Evolutionary conservation across 2,797 vertebrate species (phyloP).

Genomic region (Crocidura indochinensis): DNA sequence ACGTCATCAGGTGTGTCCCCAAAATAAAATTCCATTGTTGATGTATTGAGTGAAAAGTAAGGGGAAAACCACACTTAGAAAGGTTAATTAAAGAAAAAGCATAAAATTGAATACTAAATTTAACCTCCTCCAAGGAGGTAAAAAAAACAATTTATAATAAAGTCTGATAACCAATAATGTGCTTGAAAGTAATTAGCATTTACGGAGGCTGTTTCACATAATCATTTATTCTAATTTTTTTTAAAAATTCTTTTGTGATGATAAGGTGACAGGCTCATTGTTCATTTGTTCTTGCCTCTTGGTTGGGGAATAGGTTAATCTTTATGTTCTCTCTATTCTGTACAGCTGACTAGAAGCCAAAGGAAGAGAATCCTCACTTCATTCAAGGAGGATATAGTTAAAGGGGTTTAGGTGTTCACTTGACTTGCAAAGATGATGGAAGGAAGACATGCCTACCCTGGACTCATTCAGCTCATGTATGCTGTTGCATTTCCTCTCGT

Average conservation of each 20-base stretch:
- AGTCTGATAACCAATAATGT: conserved; percentile 46
- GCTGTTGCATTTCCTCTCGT: conserved; percentile 79
- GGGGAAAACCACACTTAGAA: not conserved
- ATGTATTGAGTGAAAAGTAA: conserved; percentile 26
- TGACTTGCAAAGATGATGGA: conserved; percentile 72
- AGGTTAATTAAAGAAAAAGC: conserved; percentile 45
- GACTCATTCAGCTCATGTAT: conserved; percentile 82
- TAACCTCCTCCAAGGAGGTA: not conserved
- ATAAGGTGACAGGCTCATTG: conserved; percentile 30
- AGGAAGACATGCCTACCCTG: conserved; percentile 64
- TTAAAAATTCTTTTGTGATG: conserved; percentile 71
- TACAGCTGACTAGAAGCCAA: conserved; percentile 44
- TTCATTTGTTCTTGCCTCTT: conserved; percentile 64
- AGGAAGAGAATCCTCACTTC: not conserved
- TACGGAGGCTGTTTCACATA: conserved; percentile 39
- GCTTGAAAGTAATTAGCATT: conserved; percentile 59
- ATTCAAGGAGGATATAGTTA: not conserved
- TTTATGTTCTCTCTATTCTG: conserved; percentile 9
- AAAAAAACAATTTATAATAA: conserved; percentile 43
- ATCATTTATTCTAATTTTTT: no score
- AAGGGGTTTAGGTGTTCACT: conserved; percentile 63
- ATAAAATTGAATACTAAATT: conserved; percentile 24
- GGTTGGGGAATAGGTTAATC: not conserved
- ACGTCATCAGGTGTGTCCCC: no score
- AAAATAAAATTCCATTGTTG: not conserved